Base-by-base conservation (phyloP, 2,888 invertebrate species). In the Xanthorhoe spadicearia region DNA sequence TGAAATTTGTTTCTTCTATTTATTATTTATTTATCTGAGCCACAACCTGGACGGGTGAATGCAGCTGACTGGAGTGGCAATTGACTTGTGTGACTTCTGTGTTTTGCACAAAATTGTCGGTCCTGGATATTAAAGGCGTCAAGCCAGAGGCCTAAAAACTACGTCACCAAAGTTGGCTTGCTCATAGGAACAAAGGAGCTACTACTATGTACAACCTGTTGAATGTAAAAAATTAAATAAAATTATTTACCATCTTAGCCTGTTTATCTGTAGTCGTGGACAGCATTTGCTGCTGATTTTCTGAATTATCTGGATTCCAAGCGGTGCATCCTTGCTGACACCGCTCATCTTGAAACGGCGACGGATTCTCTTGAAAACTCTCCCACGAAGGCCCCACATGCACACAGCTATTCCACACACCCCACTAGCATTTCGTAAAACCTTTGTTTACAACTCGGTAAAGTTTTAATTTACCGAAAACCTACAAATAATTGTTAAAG, bases 261-360 rank as follows among this genome's bases (percentile, higher is more conserved):
- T 93, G 82, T 96, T 95, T 69, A 95, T 90, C 74, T 94, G 94
- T 6, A 94, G 81, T 17, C 95, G 90, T 4, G 95, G 95, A 76
- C 95, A 96, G 61, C 94, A 94, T 75, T 84, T 92, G 6, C 89
- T 87, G 13, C 86, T 92, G 18, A 92, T 75, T 72, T 86, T 93
- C 77, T 95, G 95, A 57, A 96, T 77, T 35, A 92, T 79, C 74
- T 92, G 90, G 9, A 96, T 86, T n/a, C 96, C 96, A 68, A 95
- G 82, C 13, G 97, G 96, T 56, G 95, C 92, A 66, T 95, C 95
- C 71, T 88, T 90, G 62, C 89, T 90, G 28, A 90, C 89, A 17
- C 93, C 93, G 73, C 91, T 94, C 95, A 95, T 95, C 23, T 13
- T 48, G 17, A 17, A 15, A 1, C 48, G 15, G 1, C 15, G 15